phyloP scores from a whole-genome alignment of 2,888 invertebrate genomes.

The Zhuqinia jingwanae region DNA sequence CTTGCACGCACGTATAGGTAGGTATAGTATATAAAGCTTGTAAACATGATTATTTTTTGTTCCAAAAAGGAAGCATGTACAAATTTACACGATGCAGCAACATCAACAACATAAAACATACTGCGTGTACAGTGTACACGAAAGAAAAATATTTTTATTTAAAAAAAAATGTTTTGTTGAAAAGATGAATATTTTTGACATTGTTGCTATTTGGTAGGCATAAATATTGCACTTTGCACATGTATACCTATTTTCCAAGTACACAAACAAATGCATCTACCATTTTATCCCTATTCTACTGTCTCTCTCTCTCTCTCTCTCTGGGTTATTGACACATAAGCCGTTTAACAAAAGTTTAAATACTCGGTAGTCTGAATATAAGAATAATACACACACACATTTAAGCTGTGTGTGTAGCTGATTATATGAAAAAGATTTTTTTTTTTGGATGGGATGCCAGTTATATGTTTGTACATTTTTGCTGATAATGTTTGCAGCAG shows the following conservation, averaged over 20 bases:
- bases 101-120: too few species aligned
- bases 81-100: not conserved
- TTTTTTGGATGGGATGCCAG: not conserved
- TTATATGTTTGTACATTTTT: not conserved
- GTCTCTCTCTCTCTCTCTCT: conserved; percentile 8
- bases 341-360: conserved; percentile 36
- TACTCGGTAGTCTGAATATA: too few species aligned
- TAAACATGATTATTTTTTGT: conserved; percentile 14
- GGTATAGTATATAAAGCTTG: too few species aligned
- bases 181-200: too few species aligned
- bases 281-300: too few species aligned
- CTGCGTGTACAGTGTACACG: too few species aligned
- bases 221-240: not conserved
- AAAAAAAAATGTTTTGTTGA: not conserved
- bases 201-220: not conserved
- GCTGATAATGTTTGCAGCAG: not conserved
- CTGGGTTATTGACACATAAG: conserved; percentile 70
- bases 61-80: conserved; percentile 37
- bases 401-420: too few species aligned
- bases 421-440: too few species aligned
- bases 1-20: too few species aligned
- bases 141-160: not conserved
- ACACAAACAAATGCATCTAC: too few species aligned
- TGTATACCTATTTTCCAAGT: too few species aligned
- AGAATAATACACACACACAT: too few species aligned